Evolutionary conservation across 2,888 invertebrate genomes (phyloP).

Genomic region (Danaus chrysippus): DNA sequence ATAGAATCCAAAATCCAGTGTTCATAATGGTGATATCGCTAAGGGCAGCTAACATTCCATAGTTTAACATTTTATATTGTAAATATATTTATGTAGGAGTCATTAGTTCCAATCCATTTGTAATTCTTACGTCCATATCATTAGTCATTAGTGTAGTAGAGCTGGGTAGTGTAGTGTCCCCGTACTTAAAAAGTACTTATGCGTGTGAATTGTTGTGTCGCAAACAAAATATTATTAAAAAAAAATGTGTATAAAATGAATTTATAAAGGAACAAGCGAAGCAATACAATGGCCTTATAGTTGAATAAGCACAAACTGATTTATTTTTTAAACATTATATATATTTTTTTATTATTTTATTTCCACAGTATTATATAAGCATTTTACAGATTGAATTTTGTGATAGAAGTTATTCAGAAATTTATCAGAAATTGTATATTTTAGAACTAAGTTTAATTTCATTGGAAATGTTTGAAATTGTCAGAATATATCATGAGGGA

Average conservation of each 20-base stretch:
- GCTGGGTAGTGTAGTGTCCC: constrained; percentile 42
- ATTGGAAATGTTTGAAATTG: neutral
- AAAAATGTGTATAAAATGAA: constrained; percentile 24
- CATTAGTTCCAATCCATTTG: constrained; percentile 30
- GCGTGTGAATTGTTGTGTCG: constrained; percentile 19
- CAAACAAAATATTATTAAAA: constrained; percentile 21
- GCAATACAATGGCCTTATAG: constrained; percentile 65
- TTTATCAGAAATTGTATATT: constrained; percentile 23
- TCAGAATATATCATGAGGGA: neutral
- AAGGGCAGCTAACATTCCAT: constrained; percentile 52
- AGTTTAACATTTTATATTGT: constrained; percentile 25
- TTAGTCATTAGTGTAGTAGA: constrained; percentile 69
- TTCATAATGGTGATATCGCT: constrained; percentile 53
- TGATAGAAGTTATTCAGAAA: constrained; percentile 43
- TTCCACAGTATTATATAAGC: constrained; percentile 60
- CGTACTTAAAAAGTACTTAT: constrained; percentile 71
- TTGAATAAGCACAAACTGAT: constrained; percentile 41
- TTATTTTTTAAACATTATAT: constrained; percentile 14
- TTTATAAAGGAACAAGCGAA: constrained; percentile 40
- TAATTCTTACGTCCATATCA: constrained; percentile 71
- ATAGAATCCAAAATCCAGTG: constrained; percentile 43
- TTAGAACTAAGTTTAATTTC: constrained; percentile 9
- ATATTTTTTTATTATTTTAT: constrained; percentile 42
- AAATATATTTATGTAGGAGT: constrained; percentile 25
- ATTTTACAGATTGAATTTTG: constrained; percentile 52